These are phyloP conservation scores for Scleropages formosus DNA, from an alignment of 2,797 vertebrate genomes.

Conservation along the genomic window DNA sequence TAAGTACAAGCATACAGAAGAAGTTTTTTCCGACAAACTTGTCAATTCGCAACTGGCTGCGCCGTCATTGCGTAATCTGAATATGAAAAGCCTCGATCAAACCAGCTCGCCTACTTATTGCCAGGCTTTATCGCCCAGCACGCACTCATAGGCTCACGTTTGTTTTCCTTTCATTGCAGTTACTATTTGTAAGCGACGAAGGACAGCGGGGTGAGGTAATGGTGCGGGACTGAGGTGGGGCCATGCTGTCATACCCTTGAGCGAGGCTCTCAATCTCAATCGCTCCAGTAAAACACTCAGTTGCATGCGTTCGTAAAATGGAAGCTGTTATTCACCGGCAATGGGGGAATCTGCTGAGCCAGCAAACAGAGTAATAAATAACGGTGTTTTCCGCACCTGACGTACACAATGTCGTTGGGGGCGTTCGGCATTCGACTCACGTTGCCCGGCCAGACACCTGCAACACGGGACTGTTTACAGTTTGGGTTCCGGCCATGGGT, in stretches of 20 bases:
- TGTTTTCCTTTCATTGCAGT: neutral
- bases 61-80: conserved; percentile 8
- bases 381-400: neutral
- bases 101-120: conserved; percentile 4
- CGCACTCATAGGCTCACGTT: neutral
- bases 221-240: neutral
- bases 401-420: neutral
- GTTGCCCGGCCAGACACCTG: neutral
- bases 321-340: neutral
- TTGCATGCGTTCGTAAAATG: neutral
- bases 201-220: neutral
- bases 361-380: neutral
- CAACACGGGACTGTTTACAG: no score
- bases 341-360: neutral
- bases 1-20: no score
- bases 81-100: conserved; percentile 12
- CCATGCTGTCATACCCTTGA: neutral
- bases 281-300: no score
- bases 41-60: neutral
- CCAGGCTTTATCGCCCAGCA: conserved; percentile 3
- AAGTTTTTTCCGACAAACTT: conserved; percentile 7
- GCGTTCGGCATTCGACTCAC: neutral
- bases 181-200: neutral
- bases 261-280: neutral
- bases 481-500: neutral